Evolutionary conservation across 2,888 invertebrate genomes (phyloP), one percentile per base, ranked within the genome.

Genomic region (Geophilus truncorum): DNA sequence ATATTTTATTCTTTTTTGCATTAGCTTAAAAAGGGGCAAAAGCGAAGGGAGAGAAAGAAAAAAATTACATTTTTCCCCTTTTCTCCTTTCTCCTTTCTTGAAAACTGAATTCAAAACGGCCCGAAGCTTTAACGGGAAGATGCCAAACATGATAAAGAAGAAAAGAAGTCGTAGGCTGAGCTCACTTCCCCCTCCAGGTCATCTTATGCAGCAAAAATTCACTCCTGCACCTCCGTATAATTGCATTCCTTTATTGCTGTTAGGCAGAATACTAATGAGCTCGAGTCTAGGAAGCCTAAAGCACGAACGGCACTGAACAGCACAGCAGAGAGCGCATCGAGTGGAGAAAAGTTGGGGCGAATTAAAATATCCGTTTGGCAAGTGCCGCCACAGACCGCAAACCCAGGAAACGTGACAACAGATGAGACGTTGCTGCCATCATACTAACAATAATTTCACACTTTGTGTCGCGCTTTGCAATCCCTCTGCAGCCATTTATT

Each of bases 391-490:
- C 51, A 51, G 51, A 51, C 51, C 51, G 21, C 51, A 51, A 51
- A 51, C n/a, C 51, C 15, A 51, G 51, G 51, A 51, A 51, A 51
- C 51, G 51, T 51, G 51, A 51, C 51, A 51, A 51, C 51, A 51
- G 51, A 51, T 51, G 51, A 51, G 51, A 51, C 51, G 51, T 51
- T 51, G n/a, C 51, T 18, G 51, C 51, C 75, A 28, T 75, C 25
- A 75, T 23, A n/a, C 32, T 77, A 77, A 34, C 77, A 77, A 77
- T 77, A 77, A 77, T 36, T 77, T 77, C 77, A 18, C 77, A 77
- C 34, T 77, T 32, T 77, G 34, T 18, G 23, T 77, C 77, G 32
- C 75, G 75, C 75, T 32, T 75, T 30, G 25, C 75, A 75, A 75
- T 75, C 77, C 77, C 77, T 36, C 34, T 25, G 77, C 77, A 34